Conservation (phyloP, 2,113 vertebrate species). For the Ceyx margarethae region DNA sequence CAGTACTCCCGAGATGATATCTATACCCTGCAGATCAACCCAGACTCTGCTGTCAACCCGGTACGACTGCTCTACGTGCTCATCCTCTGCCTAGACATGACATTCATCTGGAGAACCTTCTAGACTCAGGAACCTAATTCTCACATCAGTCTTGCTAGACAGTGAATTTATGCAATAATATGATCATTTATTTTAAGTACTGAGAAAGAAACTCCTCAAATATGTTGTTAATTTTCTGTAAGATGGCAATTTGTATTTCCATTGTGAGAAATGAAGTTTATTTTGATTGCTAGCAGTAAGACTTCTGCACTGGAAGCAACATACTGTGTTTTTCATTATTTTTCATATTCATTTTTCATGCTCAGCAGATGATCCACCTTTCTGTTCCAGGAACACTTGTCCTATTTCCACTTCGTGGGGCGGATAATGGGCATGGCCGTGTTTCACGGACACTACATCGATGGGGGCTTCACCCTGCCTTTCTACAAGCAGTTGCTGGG, state of each 20-base stretch:
- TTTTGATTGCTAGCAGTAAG: neutral
- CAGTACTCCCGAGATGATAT: conserved; percentile 98
- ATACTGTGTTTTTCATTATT: no score
- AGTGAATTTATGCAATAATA: neutral
- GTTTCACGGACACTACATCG: conserved; percentile 98
- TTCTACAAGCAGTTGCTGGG: conserved; percentile 99
- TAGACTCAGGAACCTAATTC: neutral
- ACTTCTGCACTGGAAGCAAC: neutral
- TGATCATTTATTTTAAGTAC: neutral
- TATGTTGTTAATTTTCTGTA: neutral
- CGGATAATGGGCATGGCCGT: conserved; percentile 99
- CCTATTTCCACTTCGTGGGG: conserved; percentile 98
- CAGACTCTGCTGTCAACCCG: conserved; percentile 96
- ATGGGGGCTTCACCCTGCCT: conserved; percentile 95
- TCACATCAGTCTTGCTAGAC: neutral
- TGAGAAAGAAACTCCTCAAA: neutral
- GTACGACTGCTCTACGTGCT: conserved; percentile 66
- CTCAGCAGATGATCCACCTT: neutral
- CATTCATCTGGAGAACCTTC: neutral
- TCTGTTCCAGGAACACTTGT: conserved; percentile 90
- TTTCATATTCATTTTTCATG: no score
- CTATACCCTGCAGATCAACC: conserved; percentile 98
- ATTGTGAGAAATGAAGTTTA: neutral
- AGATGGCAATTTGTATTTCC: neutral
- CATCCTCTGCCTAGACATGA: neutral